These are phyloP conservation scores for Pseudomyrmex sp. DNA, from an alignment of 1,140 invertebrate genomes.

Conservation along the genomic window DNA sequence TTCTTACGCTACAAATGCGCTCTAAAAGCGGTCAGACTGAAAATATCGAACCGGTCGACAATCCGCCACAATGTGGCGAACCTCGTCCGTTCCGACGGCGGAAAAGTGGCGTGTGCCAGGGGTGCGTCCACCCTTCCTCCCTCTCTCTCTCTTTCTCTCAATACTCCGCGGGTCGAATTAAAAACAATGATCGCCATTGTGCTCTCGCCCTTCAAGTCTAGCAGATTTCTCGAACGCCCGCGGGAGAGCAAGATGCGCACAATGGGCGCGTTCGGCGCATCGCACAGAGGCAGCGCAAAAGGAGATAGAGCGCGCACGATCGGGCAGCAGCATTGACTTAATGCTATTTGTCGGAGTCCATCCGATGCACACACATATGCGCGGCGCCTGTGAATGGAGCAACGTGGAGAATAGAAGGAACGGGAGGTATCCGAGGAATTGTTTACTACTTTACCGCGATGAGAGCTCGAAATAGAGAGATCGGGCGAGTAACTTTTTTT, in stretches of 20 bases:
- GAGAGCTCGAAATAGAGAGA: constrained; percentile 37
- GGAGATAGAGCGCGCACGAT: constrained; percentile 67
- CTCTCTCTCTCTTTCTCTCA: constrained; percentile 10
- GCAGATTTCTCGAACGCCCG: constrained; percentile 27
- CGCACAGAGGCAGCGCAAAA: constrained; percentile 62
- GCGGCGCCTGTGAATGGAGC: constrained; percentile 66
- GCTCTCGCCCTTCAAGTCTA: constrained; percentile 44
- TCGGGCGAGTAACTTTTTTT: not conserved
- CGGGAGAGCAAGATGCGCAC: constrained; percentile 55
- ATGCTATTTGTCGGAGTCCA: constrained; percentile 69
- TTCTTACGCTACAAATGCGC: too few relatives aligned
- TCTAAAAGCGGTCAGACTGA: too few relatives aligned
- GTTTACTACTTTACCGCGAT: constrained; percentile 58
- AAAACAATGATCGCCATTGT: constrained; percentile 75
- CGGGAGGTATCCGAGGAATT: constrained; percentile 48
- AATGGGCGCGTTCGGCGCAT: constrained; percentile 53
- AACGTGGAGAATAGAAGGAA: constrained; percentile 47
- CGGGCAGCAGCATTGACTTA: constrained; percentile 74
- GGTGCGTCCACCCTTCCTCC: not conserved
- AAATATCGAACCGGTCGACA: too few relatives aligned
- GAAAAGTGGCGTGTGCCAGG: constrained; percentile 2
- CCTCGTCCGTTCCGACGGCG: too few relatives aligned
- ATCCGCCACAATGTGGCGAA: too few relatives aligned
- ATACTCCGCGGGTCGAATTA: constrained; percentile 45
- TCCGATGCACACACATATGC: constrained; percentile 63